phyloP scores from a whole-genome alignment of 2,888 invertebrate genomes.

The Acanthopleura granulata region DNA sequence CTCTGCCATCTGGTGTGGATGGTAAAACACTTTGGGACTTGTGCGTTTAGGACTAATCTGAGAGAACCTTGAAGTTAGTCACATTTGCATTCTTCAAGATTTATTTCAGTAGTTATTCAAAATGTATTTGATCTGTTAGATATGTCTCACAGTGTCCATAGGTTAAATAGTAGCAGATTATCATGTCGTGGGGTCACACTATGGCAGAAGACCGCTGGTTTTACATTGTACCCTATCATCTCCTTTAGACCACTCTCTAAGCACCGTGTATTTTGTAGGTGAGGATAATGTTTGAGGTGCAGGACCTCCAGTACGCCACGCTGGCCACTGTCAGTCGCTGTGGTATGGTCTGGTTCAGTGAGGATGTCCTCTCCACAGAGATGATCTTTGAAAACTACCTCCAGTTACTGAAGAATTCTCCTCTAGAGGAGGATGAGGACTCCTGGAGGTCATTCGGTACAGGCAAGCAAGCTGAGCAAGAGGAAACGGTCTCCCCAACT shows the following conservation, averaged over 20 bases:
- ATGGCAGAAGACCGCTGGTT: too few species aligned
- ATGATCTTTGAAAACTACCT: slow-evolving; percentile 99
- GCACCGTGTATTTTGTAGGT: slow-evolving; percentile 49
- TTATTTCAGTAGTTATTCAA: too few species aligned
- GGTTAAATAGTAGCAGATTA: too few species aligned
- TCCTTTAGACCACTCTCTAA: not conserved
- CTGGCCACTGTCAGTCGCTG: slow-evolving; percentile 99
- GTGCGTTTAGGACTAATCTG: too few species aligned
- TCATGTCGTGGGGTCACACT: too few species aligned
- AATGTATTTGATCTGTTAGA: too few species aligned
- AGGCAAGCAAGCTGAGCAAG: slow-evolving; percentile 40
- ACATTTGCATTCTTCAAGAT: too few species aligned
- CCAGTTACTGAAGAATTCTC: slow-evolving; percentile 80
- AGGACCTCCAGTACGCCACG: slow-evolving; percentile 98
- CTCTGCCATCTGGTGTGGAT: too few species aligned
- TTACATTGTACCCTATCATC: too few species aligned
- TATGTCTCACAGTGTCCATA: too few species aligned
- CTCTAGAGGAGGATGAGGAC: slow-evolving; percentile 66
- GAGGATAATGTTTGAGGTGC: slow-evolving; percentile 78
- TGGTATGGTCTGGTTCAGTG: slow-evolving; percentile 99
- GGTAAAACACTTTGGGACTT: too few species aligned
- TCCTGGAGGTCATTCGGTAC: slow-evolving; percentile 33
- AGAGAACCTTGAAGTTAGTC: too few species aligned
- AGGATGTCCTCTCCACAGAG: slow-evolving; percentile 97
- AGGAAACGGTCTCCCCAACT: slow-evolving; percentile 61